Evolutionary conservation across 1,140 invertebrate genomes (phyloP).

Genomic region (Drosophila neocordata): DNA sequence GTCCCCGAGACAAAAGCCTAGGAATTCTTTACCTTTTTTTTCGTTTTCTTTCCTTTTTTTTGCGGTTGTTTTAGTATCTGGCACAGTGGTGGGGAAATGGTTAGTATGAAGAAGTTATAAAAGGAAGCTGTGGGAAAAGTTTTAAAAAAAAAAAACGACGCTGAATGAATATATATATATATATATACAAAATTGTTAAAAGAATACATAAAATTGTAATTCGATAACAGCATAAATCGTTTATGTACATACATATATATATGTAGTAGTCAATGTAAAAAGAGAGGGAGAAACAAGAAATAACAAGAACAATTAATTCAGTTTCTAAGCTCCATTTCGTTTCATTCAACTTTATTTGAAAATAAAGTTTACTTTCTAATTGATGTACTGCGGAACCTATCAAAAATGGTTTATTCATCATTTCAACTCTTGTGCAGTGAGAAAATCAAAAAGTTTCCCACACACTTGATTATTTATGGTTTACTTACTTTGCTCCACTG

Average conservation of each 20-base stretch:
- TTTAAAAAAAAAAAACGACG: too few relatives aligned
- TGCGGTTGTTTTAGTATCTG: constrained; percentile 6
- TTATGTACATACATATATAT: too few relatives aligned
- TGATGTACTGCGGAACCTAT: constrained; percentile 5
- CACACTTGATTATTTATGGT: constrained; percentile 29
- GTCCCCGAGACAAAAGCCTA: constrained; percentile 36
- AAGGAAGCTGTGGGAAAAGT: neutral
- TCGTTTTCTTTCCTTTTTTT: neutral
- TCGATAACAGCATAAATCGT: too few relatives aligned
- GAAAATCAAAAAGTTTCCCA: constrained; percentile 19
- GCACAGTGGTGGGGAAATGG: neutral
- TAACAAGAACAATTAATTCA: neutral
- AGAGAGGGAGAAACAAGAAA: neutral
- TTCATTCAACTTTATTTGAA: neutral
- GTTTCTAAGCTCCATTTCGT: neutral
- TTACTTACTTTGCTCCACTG: constrained; percentile 35
- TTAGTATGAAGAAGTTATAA: neutral
- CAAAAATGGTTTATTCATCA: constrained; percentile 6
- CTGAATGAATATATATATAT: too few relatives aligned
- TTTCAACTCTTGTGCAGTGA: constrained; percentile 8
- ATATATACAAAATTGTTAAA: too few relatives aligned
- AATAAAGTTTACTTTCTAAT: constrained; percentile 2
- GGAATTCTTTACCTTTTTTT: constrained; percentile 49
- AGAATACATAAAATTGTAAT: too few relatives aligned
- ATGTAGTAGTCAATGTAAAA: too few relatives aligned